Base-by-base conservation (phyloP, 37 sponge, comb jelly and placozoan species). In the Bolinopsis microptera region DNA sequence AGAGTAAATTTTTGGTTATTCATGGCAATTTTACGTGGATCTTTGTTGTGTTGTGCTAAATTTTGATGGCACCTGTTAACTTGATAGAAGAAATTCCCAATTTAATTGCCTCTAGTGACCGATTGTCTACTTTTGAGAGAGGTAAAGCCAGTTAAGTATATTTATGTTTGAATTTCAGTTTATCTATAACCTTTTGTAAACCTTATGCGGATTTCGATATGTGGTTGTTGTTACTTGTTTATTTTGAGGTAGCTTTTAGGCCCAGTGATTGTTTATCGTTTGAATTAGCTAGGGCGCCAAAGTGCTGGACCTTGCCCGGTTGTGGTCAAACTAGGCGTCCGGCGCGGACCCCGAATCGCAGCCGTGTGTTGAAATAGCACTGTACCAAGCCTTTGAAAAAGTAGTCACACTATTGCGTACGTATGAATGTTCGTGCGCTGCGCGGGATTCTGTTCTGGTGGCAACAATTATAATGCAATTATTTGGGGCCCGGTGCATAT, bases 321-420 rank as follows among this genome's bases (percentile, higher is more conserved):
- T 13, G 61, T 13, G 61, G 33, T 34, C 35, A 9, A 21, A 21
- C 1, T 35, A 0, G 90, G 18, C 90, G 90, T 40, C 61, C 1
- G 61, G 90, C 90, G 90, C 90, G 90, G 36, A 86, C 40, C 8
- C 90, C 90, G 90, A 86, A 86, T 40, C 35, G 35, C 5, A 77
- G 0, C 1, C 33, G 33, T 77, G 9, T 16, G 27, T 33, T 2
- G 18, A 77, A 34, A 77, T 27, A 13, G 28, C 18, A 16, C 32
- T 35, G 80, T 77, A 18, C 33, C 32, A 34, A 77, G 80, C 33
- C 80, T 77, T 77, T 77, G 80, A 77, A 77, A 77, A 77, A 33
- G 61, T 48, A 48, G 61, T 48, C 5, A 13, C 13, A 5, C 13
- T 48, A 48, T 48, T 48, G 61, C 61, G 61, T 48, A 48, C 61